phyloP scores from a whole-genome alignment of 2,797 vertebrate species.

The Discoglossus pictus region DNA sequence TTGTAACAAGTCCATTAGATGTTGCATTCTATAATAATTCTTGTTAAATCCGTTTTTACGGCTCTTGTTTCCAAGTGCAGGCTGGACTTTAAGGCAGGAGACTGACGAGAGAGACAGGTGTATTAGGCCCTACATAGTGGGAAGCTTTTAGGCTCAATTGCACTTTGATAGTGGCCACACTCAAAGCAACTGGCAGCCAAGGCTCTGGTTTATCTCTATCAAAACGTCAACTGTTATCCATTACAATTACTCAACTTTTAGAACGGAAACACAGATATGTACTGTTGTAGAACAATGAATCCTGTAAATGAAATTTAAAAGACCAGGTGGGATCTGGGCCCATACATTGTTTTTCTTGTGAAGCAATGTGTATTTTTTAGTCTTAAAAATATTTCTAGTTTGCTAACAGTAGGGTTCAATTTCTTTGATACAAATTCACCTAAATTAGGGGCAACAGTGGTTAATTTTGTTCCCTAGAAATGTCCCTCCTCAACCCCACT shows the following conservation, averaged over 20 bases:
- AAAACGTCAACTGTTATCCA: constrained; percentile 47
- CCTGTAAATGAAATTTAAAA: too few relatives aligned
- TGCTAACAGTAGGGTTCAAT: too few relatives aligned
- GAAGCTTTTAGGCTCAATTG: constrained; percentile 68
- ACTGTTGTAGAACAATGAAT: too few relatives aligned
- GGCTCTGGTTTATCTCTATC: constrained; percentile 56
- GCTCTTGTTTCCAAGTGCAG: constrained; percentile 64
- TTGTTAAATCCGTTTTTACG: constrained; percentile 68
- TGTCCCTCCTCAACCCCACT: too few relatives aligned
- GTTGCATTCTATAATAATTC: constrained; percentile 63
- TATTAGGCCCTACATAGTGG: constrained; percentile 65
- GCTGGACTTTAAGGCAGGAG: constrained; percentile 62
- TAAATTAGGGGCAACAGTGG: too few relatives aligned
- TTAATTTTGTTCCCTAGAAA: too few relatives aligned
- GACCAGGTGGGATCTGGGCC: too few relatives aligned
- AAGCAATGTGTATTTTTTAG: too few relatives aligned
- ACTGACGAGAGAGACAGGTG: constrained; percentile 78
- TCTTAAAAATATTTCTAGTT: too few relatives aligned
- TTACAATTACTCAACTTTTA: not conserved
- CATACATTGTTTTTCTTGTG: too few relatives aligned
- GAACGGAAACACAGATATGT: too few relatives aligned
- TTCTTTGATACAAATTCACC: too few relatives aligned
- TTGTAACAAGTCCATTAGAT: constrained; percentile 55
- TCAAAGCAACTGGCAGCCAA: constrained; percentile 66
- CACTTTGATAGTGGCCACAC: constrained; percentile 68